phyloP scores from a whole-genome alignment of 2,888 invertebrate genomes.

The Hemaris fuciformis region DNA sequence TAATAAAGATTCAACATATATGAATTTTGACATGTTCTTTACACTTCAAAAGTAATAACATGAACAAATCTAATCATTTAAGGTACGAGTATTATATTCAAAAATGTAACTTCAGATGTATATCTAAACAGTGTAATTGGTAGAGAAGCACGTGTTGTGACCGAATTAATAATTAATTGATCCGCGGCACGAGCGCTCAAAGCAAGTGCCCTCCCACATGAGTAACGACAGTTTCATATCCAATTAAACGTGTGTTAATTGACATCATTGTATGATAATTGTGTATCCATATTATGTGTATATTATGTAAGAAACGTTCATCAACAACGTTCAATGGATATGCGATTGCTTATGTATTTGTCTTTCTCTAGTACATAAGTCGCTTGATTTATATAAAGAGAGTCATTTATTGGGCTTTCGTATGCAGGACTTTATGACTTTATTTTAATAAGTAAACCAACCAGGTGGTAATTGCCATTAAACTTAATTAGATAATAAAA shows the following conservation, averaged over 20 bases:
- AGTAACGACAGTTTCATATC: constrained; percentile 45
- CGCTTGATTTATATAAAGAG: too few relatives aligned
- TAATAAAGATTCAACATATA: too few relatives aligned
- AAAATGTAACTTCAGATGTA: not conserved
- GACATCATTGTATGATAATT: constrained; percentile 24
- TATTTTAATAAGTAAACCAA: too few relatives aligned
- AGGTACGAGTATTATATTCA: too few relatives aligned
- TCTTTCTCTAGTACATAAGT: too few relatives aligned
- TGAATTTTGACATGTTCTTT: too few relatives aligned
- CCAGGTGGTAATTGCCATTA: too few relatives aligned
- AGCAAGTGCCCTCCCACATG: constrained; percentile 34
- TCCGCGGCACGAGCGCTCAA: constrained; percentile 27
- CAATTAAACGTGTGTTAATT: constrained; percentile 48
- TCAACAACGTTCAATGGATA: not conserved
- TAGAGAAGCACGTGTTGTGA: not conserved
- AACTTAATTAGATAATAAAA: too few relatives aligned
- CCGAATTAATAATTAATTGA: constrained; percentile 35
- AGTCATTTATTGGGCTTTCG: too few relatives aligned
- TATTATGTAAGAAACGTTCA: not conserved
- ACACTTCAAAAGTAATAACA: too few relatives aligned
- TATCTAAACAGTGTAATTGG: not conserved
- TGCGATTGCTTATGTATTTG: not conserved
- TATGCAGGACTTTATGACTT: too few relatives aligned
- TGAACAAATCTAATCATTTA: too few relatives aligned
- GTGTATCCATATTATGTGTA: not conserved